Base-by-base conservation (phyloP, 2,888 invertebrate species). In the Minunthozetes semirufus region DNA sequence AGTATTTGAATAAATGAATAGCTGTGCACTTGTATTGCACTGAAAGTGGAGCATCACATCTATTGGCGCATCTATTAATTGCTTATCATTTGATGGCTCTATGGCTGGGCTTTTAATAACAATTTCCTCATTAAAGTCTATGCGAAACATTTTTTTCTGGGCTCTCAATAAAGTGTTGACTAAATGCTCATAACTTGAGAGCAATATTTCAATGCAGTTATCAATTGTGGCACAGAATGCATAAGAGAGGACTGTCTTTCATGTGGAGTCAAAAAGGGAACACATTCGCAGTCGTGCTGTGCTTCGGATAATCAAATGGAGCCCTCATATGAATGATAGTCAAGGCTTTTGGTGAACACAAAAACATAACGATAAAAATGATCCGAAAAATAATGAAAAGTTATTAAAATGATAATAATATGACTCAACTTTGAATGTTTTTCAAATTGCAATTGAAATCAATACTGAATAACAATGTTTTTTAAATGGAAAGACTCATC, bases 61-160 rank as follows among this genome's bases (percentile, higher is more conserved):
- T 73, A 59, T 13, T 59, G 27, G 19, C n/a, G 33, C 5, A 50
- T 72, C 48, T 50, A 50, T 59, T 46, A 73, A 48, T 48, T 33
- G 29, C 59, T 63, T 50, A 56, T 71, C 38, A 66, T 66, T 27
- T 56, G 29, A 61, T 33, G 42, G 19, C 17, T 70, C n/a, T n/a
- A n/a, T n/a, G n/a, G n/a, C n/a, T n/a, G n/a, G 11, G 17, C 2
- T 15, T 46, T 70, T 48, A 70, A 48, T 70, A 48, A 42, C 48
- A 46, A 70, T 46, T 70, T 70, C 70, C 70, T 70, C 48, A 70
- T 70, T 70, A 70, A 70, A 29, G 13, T 33, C 11, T 27, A 15
- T 68, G 42, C 9, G 11, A 38, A 61, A 25, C 59, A 6, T 4
- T 27, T 33, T 33, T 33, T 19, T 11, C 63, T 66, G 38, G 33